Evolutionary conservation across 2,797 vertebrate species (phyloP), one percentile per base, ranked within the genome.

Genomic region (Chelidonichthys spinosus): DNA sequence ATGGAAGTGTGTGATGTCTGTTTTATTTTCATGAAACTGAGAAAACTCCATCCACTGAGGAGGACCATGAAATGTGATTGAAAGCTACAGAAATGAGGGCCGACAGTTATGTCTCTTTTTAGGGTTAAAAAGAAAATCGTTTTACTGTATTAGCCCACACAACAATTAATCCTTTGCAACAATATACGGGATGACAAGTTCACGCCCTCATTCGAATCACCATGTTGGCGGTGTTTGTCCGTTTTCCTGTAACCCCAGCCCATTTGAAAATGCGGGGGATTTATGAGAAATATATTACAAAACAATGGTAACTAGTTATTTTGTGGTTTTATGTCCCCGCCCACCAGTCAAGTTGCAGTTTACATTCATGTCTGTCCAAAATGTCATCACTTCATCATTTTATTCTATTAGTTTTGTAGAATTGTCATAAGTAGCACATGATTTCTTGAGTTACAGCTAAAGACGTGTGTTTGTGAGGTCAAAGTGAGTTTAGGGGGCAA

Each of bases 141-240:
- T 59, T 36, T 18, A 63, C 9, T 18, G 10, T 65, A 53, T 66
- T 17, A 66, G 5, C 37, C 43, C 63, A 64, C 42, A 33, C 25
- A 53, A 66, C 43, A 9, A 54, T 44, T 35, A 8, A 37, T 47
- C 43, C 37, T 58, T 58, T 68, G 11, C 32, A 44, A 17, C 8
- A 14, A 5, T 66, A 13, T 6, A n/a, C 39, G 46, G 5, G n/a
- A 15, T 52, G 18, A 50, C 0, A 9, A 17, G 2, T 42, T 42
- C 14, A 42, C 50, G 42, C 14, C 2, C 15, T 54, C 18, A 33
- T 43, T 54, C n/a, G 15, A 35, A 42, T 54, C 36, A 4, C 5
- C 13, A 50, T 25, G 25, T 44, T 25, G 18, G 13, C 18, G 32
- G 18, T 15, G 13, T 25, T 43, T 32, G 39, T 25, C 25, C 2